A percentile compares a stretch with the other conserved stretches of the same genome.
Evolutionary conservation across 2,113 vertebrate genomes (phyloP).

Genomic region (Channa maculata): DNA sequence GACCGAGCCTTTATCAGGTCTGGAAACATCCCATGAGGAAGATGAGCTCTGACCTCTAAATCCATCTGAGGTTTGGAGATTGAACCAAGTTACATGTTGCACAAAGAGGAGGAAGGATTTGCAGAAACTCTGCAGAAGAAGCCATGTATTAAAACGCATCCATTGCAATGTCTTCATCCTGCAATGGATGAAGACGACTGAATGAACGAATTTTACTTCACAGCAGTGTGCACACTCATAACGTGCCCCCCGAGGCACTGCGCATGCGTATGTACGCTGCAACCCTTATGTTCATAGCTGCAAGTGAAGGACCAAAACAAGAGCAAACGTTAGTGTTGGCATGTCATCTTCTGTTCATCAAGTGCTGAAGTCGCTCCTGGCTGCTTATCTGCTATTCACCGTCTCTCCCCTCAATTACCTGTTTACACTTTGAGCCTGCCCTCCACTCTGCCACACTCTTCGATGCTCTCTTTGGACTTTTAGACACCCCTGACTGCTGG

Average conservation of each 20-base stretch:
- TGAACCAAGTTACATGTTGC: neutral
- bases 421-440: neutral
- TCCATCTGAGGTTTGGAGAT: neutral
- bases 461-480: conserved; percentile 14
- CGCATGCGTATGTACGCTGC: neutral
- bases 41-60: conserved; percentile 22
- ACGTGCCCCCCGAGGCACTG: no score
- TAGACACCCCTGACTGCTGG: conserved; percentile 1
- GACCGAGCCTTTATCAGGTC: neutral
- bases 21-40: neutral
- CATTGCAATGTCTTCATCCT: neutral
- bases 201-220: neutral
- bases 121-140: conserved; percentile 25
- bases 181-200: no score
- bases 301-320: conserved; percentile 7
- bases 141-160: neutral
- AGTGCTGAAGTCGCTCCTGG: conserved; percentile 34
- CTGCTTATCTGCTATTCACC: conserved; percentile 5
- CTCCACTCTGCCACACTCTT: conserved; percentile 17
- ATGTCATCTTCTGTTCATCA: conserved; percentile 52
- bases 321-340: conserved; percentile 11
- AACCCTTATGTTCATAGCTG: neutral
- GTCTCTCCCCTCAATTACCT: neutral
- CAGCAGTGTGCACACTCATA: no score
- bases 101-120: conserved; percentile 14